Base-by-base conservation (phyloP, 2,113 vertebrate species). In the Zootoca vivipara region DNA sequence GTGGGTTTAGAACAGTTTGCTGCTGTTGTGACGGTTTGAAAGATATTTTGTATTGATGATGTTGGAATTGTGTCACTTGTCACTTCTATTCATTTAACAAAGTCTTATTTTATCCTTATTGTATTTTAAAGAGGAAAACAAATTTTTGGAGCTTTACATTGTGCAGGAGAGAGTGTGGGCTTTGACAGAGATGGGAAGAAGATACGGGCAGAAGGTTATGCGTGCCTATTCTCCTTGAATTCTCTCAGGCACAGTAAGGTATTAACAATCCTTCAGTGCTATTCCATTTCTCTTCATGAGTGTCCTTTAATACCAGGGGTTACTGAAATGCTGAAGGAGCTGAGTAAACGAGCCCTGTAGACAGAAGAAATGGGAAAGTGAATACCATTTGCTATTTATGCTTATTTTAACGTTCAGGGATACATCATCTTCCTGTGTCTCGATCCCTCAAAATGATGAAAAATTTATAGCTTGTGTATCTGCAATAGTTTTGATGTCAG, bases 361-460 rank as follows among this genome's bases (percentile, higher is more conserved):
- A 58, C 35, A 38, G 52, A 1, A 16, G 4, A 0, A 3, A 77
- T n/a, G 38, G 52, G 33, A 0, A 3, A 35, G 64, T 77, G 46
- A 52, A 40, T 30, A 1, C 69, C 88, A 87, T 79, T 20, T n/a
- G 52, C 18, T 73, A 35, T 56, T 85, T 64, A 56, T 0, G 0
- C n/a, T 3, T 1, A 22, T 75, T 18, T 0, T 0, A 77, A 86
- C 40, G 56, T 4, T 64, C 42, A 13, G 38, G 62, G 58, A 9
- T 80, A 85, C 85, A 88, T 78, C 56, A 13, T 84, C 22, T 52
- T 33, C 42, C 69, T 62, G 58, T 72, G 26, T 58, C n/a, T 72
- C 18, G 9, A 7, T 4, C 16, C 0, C 16, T 38, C 16, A 0
- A 0, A 1, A 35, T 33, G n/a, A 28, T 52, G 0, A 0, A 24